A percentile compares a stretch with the other conserved stretches of the same genome.
Evolutionary conservation across 2,888 invertebrate genomes (phyloP).

Genomic region (Hypolimnas misippus): DNA sequence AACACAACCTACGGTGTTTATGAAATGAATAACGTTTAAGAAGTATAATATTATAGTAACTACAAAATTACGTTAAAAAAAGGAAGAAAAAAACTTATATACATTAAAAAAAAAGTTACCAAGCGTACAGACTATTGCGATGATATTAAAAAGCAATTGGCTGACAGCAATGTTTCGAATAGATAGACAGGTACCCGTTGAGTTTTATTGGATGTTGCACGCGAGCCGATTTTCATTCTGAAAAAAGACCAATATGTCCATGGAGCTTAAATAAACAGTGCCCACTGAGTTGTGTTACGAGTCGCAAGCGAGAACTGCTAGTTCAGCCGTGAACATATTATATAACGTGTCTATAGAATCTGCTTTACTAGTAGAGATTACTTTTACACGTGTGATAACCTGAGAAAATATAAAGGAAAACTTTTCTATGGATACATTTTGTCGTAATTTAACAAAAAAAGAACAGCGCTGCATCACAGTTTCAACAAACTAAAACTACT

Average conservation of each 20-base stretch:
- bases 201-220: conserved; percentile 9
- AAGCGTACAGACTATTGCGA: neutral
- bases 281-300: conserved; percentile 1
- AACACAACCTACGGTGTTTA: too few species aligned
- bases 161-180: conserved; percentile 9
- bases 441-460: too few species aligned
- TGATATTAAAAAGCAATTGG: conserved; percentile 2
- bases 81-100: neutral
- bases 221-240: neutral
- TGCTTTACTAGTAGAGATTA: neutral
- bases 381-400: too few species aligned
- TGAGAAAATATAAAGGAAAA: too few species aligned
- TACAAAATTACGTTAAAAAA: too few species aligned
- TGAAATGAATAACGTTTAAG: too few species aligned
- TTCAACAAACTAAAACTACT: too few species aligned
- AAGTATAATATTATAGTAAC: too few species aligned
- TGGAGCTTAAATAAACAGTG: conserved; percentile 13
- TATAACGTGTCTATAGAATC: neutral
- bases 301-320: neutral
- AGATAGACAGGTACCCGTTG: neutral
- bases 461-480: too few species aligned
- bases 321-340: neutral
- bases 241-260: conserved; percentile 2
- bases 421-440: too few species aligned
- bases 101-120: neutral